Evolutionary conservation across 2,888 invertebrate genomes (phyloP).

Genomic region (Lapara coniferarum): DNA sequence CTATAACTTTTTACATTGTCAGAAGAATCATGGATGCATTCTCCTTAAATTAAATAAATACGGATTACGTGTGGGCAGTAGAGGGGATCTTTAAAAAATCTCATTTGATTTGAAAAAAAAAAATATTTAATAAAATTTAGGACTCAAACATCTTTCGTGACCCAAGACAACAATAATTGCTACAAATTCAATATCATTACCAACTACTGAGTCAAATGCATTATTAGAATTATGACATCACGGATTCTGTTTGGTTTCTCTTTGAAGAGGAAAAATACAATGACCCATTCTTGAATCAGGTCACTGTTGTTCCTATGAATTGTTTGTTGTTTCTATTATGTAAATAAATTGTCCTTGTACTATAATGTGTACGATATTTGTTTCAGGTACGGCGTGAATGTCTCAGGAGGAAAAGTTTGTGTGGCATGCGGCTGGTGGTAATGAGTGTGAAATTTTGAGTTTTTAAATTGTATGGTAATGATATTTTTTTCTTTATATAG

Average conservation of each 20-base stretch:
- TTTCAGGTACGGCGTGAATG: not conserved
- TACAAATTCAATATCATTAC: constrained; percentile 36
- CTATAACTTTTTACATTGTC: too few relatives aligned
- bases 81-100: too few relatives aligned
- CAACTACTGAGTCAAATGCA: constrained; percentile 54
- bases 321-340: constrained; percentile 29
- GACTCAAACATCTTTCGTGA: too few relatives aligned
- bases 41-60: too few relatives aligned
- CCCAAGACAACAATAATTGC: not conserved
- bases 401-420: not conserved
- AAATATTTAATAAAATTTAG: too few relatives aligned
- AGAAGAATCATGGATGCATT: too few relatives aligned
- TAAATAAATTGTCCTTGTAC: constrained; percentile 14
- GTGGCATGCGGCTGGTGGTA: not conserved
- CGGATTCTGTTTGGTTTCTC: constrained; percentile 30
- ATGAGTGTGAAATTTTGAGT: not conserved
- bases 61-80: too few relatives aligned
- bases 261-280: not conserved
- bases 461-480: not conserved
- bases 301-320: constrained; percentile 34
- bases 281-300: constrained; percentile 38
- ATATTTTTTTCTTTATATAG: too few relatives aligned
- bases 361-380: not conserved
- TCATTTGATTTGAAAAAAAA: too few relatives aligned
- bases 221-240: constrained; percentile 57